Conservation (phyloP, 1,140 invertebrate genomes). For the Centruroides vittatus region DNA sequence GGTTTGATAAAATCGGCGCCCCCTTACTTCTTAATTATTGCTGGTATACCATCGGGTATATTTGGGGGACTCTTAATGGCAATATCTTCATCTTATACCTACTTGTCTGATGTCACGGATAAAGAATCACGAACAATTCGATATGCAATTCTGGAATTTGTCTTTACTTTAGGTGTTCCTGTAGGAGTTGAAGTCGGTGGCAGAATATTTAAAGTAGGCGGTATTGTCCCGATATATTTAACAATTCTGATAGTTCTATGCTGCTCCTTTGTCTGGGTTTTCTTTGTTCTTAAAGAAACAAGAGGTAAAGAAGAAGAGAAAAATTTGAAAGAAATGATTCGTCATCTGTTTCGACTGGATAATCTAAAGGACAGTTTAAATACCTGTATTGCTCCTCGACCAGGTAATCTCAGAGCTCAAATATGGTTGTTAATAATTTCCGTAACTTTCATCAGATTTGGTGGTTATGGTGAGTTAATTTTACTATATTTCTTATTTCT, state of each 20-base stretch:
- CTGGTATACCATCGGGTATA: not conserved
- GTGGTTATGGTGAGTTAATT: slow-evolving; percentile 8
- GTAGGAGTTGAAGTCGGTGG: slow-evolving; percentile 3
- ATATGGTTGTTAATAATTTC: slow-evolving; percentile 5
- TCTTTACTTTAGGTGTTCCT: slow-evolving; percentile 6
- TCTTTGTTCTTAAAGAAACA: slow-evolving; percentile 6
- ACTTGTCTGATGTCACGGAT: slow-evolving; percentile 6
- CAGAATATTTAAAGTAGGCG: not conserved
- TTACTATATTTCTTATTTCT: not conserved
- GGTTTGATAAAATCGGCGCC: not conserved
- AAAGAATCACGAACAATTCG: slow-evolving; percentile 7
- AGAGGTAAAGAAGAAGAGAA: slow-evolving; percentile 1
- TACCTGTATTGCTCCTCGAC: slow-evolving; percentile 2
- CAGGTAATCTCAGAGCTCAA: slow-evolving; percentile 8
- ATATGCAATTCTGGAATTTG: slow-evolving; percentile 9
- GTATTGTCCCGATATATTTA: not conserved
- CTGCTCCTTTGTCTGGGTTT: slow-evolving; percentile 3
- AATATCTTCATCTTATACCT: slow-evolving; percentile 9
- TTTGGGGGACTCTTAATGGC: slow-evolving; percentile 6
- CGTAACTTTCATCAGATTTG: slow-evolving; percentile 1
- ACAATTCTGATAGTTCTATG: not conserved
- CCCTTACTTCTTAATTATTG: not conserved
- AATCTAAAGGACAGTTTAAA: slow-evolving; percentile 7
- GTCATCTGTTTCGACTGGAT: slow-evolving; percentile 3
- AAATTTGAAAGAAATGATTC: not conserved